A percentile compares a stretch with the other conserved stretches of the same genome.
phyloP scores from a whole-genome alignment of 2,797 vertebrate species.

The Balearica regulorum region DNA sequence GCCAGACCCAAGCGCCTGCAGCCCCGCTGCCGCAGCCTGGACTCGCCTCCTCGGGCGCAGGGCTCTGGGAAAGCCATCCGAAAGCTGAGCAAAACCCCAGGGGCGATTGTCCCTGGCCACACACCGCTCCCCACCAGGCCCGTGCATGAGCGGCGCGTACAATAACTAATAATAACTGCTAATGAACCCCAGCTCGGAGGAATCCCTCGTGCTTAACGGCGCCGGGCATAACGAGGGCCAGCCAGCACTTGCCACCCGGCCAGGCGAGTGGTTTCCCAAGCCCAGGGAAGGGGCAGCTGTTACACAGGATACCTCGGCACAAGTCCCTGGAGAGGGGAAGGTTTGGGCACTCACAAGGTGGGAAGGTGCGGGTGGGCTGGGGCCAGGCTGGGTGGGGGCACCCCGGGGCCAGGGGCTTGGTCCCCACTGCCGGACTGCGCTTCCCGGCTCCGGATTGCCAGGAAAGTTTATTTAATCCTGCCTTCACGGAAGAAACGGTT shows the following conservation, averaged over 20 bases:
- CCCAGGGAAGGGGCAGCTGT: not conserved
- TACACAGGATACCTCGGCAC: rapidly evolving
- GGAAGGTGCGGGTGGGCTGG: not conserved
- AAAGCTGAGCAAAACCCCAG: not conserved
- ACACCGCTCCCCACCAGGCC: rapidly evolving
- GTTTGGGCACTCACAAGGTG: not conserved
- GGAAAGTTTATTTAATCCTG: constrained; percentile 36
- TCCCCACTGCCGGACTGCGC: not conserved
- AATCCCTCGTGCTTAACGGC: rapidly evolving
- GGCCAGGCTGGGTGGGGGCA: not conserved
- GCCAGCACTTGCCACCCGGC: rapidly evolving
- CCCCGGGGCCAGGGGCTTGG: not conserved
- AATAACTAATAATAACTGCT: not conserved
- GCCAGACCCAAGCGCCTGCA: rapidly evolving
- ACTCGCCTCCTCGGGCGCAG: rapidly evolving
- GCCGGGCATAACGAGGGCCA: not conserved
- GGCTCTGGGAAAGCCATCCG: not conserved
- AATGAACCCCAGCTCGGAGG: not conserved
- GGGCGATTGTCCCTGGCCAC: not conserved
- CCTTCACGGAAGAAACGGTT: not conserved
- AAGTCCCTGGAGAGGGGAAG: not conserved
- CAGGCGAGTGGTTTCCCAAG: not conserved
- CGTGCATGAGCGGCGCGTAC: rapidly evolving
- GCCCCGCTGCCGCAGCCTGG: not conserved
- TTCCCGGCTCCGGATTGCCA: not conserved